Conservation (phyloP, 2,797 vertebrate genomes). For the Phrynocephalus vlangalii region DNA sequence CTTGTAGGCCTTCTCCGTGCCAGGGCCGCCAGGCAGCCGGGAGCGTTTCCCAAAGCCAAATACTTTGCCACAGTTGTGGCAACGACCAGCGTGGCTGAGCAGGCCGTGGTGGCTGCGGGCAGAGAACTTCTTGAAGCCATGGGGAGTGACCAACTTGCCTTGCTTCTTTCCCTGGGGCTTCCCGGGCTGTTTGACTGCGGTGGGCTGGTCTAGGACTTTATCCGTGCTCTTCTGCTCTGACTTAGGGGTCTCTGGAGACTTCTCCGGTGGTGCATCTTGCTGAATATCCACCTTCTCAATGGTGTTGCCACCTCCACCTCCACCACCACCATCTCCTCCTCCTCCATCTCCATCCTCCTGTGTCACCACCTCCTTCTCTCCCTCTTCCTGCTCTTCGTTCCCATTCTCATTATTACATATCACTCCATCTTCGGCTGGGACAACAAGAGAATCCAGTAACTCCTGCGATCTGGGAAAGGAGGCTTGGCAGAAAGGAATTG, state of each 20-base stretch:
- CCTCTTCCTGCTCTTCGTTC: not conserved
- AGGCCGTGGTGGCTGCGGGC: not conserved
- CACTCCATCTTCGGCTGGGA: conserved; percentile 6
- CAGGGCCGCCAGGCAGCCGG: rapidly evolving
- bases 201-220: rapidly evolving
- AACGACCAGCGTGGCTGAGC: not conserved
- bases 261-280: rapidly evolving
- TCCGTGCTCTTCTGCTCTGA: rapidly evolving
- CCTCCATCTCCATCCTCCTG: conserved; percentile 13
- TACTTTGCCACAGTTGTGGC: conserved; percentile 53
- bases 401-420: conserved; percentile 28
- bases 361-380: rapidly evolving
- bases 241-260: not conserved
- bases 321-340: not conserved
- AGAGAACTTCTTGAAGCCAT: conserved; percentile 40
- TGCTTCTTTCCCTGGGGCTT: rapidly evolving
- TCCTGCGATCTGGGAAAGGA: conserved; percentile 39
- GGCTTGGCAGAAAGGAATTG: conserved; percentile 40
- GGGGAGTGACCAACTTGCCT: not conserved
- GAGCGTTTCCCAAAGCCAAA: not conserved
- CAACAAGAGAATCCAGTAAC: conserved; percentile 40
- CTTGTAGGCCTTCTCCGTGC: conserved; percentile 25
- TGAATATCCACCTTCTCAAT: not conserved
- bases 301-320: not conserved
- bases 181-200: rapidly evolving